Conservation (phyloP, 2,797 vertebrate species). For the Pampus argenteus region DNA sequence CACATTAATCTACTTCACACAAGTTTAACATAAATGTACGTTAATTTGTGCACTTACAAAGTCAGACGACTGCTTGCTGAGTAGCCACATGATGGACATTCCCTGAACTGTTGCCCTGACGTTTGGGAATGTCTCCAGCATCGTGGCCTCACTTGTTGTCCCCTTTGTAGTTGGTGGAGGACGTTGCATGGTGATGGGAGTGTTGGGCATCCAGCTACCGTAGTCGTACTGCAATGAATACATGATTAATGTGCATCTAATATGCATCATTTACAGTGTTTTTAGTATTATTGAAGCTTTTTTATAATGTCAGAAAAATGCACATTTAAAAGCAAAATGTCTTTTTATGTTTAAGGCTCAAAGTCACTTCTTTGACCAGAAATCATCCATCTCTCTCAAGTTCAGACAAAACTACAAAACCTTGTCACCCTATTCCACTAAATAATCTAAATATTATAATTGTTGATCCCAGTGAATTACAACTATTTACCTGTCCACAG, state of each 20-base stretch:
- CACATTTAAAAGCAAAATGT: background rate
- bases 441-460: background rate
- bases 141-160: conserved; percentile 24
- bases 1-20: background rate
- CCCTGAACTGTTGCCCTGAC: conserved; percentile 49
- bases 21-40: background rate
- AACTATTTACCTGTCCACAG: conserved; percentile 66
- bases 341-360: background rate
- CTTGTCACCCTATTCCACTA: background rate
- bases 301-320: background rate
- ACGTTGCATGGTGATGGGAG: conserved; percentile 51
- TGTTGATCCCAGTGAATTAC: background rate
- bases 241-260: background rate
- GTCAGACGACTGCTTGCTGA: conserved; percentile 66
- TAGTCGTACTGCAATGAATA: conserved; percentile 64
- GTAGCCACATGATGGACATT: conserved; percentile 57
- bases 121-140: conserved; percentile 61
- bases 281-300: too few species aligned
- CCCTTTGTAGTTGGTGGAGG: conserved; percentile 70
- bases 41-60: conserved; percentile 53
- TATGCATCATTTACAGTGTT: background rate
- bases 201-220: conserved; percentile 73
- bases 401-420: background rate
- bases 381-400: background rate
- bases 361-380: background rate